Evolutionary conservation across 1,140 invertebrate genomes (phyloP).

Genomic region (Armadillidium nasatum): DNA sequence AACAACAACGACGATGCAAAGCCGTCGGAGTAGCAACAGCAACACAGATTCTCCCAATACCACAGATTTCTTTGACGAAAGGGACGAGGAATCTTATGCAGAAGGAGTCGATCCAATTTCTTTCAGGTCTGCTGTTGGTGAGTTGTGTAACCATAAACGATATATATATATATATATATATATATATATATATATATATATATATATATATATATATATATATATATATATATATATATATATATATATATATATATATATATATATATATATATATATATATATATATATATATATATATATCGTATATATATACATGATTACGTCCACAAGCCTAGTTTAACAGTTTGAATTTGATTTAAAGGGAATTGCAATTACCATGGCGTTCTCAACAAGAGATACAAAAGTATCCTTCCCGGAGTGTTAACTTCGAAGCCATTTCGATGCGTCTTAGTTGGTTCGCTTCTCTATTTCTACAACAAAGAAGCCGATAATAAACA

Average conservation of each 20-base stretch:
- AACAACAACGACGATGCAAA: background rate
- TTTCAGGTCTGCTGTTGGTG: background rate
- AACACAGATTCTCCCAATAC: background rate
- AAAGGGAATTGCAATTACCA: slow-evolving; percentile 20
- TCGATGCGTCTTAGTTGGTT: slow-evolving; percentile 7
- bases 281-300: background rate
- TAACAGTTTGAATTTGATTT: background rate
- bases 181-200: slow-evolving; percentile 12
- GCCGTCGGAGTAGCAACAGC: background rate
- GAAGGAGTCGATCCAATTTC: background rate
- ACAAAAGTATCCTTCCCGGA: slow-evolving; percentile 11
- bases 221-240: slow-evolving; percentile 14
- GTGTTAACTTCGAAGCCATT: background rate
- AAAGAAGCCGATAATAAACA: slow-evolving; percentile 23
- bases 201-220: slow-evolving; percentile 10
- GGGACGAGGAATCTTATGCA: background rate
- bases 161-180: too few relatives aligned
- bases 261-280: background rate
- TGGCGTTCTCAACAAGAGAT: slow-evolving; percentile 25
- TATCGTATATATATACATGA: background rate
- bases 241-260: slow-evolving; percentile 8
- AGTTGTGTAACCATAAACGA: background rate
- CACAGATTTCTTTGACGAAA: background rate
- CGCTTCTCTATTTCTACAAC: slow-evolving; percentile 23
- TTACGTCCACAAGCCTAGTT: background rate